Conservation (phyloP, 2,113 vertebrate species). For the Microcebus murinus region DNA sequence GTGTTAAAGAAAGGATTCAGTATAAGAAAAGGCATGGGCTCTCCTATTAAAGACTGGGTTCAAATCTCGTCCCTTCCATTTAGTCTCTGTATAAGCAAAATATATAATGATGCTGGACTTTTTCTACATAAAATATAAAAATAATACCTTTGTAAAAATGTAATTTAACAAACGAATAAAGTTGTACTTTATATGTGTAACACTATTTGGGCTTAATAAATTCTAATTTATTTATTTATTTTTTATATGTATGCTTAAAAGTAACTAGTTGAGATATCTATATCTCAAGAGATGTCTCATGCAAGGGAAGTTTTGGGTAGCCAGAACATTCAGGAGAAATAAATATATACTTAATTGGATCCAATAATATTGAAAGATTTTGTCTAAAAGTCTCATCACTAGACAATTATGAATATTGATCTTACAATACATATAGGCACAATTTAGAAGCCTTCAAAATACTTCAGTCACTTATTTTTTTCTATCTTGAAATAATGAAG, state of each 20-base stretch:
- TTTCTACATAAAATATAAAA: neutral
- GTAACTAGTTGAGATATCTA: neutral
- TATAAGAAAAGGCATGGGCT: neutral
- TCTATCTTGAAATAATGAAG: neutral
- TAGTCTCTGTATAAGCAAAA: neutral
- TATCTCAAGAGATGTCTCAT: neutral
- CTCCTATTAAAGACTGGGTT: neutral
- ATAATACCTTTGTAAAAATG: neutral
- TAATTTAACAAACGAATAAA: slow-evolving; percentile 1
- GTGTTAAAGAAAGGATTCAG: neutral
- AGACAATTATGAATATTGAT: neutral
- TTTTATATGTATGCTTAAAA: neutral
- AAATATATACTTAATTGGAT: neutral
- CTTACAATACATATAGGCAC: neutral
- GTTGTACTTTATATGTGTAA: neutral
- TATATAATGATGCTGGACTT: neutral
- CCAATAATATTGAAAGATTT: neutral
- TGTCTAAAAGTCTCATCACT: neutral
- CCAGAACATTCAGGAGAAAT: neutral
- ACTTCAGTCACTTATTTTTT: neutral
- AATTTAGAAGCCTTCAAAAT: neutral
- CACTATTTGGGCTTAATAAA: neutral
- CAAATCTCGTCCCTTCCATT: neutral
- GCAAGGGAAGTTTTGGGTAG: neutral
- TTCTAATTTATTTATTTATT: neutral